Conservation (phyloP, 1,140 invertebrate genomes). For the Papilio polyxenes region DNA sequence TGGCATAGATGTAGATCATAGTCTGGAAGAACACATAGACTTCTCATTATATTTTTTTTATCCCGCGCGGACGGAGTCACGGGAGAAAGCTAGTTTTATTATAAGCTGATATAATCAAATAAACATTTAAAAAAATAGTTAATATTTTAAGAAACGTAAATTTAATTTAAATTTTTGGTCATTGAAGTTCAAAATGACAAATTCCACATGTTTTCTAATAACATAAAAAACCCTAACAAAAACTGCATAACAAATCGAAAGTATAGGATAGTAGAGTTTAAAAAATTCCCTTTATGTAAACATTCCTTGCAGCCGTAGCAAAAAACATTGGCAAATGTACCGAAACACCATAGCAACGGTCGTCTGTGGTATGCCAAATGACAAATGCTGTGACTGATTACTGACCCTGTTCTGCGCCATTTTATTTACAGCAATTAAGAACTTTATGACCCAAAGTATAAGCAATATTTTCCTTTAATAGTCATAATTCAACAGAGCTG, state of each 20-base stretch:
- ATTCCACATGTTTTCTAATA: too few relatives aligned
- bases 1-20: too few relatives aligned
- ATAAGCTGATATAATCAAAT: too few relatives aligned
- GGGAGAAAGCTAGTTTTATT: too few relatives aligned
- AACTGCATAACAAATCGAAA: not conserved
- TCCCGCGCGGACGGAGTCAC: too few relatives aligned
- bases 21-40: too few relatives aligned
- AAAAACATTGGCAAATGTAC: constrained; percentile 3
- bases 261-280: not conserved
- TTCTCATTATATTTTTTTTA: too few relatives aligned
- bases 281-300: constrained; percentile 41
- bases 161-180: too few relatives aligned
- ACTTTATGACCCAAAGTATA: not conserved
- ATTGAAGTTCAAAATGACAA: too few relatives aligned
- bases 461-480: constrained; percentile 15
- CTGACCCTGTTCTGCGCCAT: constrained; percentile 43
- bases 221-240: not conserved
- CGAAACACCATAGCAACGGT: constrained; percentile 42
- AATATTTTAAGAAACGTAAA: too few relatives aligned
- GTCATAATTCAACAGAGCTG: not conserved
- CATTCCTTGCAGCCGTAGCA: constrained; percentile 11
- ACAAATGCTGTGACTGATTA: constrained; percentile 51
- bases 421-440: not conserved
- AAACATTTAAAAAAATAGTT: too few relatives aligned
- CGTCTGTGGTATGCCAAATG: constrained; percentile 42